Conservation (phyloP, 2,888 invertebrate species). For the Isoperla grammatica region DNA sequence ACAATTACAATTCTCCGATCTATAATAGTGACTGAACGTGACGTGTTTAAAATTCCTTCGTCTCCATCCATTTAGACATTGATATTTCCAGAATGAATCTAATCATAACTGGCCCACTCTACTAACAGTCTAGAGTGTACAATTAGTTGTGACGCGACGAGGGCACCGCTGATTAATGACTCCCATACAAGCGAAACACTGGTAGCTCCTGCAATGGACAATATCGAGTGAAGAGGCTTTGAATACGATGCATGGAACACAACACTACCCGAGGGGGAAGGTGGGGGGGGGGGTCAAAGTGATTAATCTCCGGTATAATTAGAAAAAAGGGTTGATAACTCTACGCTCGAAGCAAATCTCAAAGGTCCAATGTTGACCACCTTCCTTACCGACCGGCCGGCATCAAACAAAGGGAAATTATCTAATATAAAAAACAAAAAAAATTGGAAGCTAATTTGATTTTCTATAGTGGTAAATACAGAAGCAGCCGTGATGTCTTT, state of each 20-base stretch:
- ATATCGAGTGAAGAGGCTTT: neutral
- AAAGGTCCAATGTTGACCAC: neutral
- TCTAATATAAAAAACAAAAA: neutral
- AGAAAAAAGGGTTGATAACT: conserved; percentile 11
- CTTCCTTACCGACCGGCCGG: neutral
- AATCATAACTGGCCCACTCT: too few relatives aligned
- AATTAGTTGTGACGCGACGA: too few relatives aligned
- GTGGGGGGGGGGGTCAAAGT: neutral
- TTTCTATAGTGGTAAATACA: too few relatives aligned
- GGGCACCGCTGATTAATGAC: too few relatives aligned
- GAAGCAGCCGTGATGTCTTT: neutral
- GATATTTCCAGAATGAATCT: too few relatives aligned
- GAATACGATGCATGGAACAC: neutral
- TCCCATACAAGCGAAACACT: neutral
- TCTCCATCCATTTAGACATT: too few relatives aligned
- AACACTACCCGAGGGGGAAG: too few relatives aligned
- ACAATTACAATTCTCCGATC: too few relatives aligned
- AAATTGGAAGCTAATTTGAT: neutral
- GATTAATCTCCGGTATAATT: conserved; percentile 5
- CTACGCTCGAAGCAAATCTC: neutral
- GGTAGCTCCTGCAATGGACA: neutral
- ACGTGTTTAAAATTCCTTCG: too few relatives aligned
- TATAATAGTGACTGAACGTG: too few relatives aligned
- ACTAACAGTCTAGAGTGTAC: too few relatives aligned
- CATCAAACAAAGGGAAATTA: neutral